Evolutionary conservation across 2,113 vertebrate genomes (phyloP).

Genomic region (Cepphus grylle): DNA sequence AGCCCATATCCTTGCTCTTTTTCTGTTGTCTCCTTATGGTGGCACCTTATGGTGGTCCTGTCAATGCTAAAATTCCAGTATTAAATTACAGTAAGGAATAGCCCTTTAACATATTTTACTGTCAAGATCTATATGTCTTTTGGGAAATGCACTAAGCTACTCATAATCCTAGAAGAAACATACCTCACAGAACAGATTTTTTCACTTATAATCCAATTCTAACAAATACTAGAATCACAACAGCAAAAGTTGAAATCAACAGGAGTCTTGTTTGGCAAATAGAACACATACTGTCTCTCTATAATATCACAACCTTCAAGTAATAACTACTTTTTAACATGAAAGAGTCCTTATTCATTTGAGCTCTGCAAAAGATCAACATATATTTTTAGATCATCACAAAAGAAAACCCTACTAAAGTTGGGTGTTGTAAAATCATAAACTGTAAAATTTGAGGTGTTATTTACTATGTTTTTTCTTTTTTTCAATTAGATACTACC

Average conservation of each 20-base stretch:
- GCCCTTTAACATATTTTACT: background rate
- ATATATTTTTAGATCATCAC: background rate
- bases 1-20: background rate
- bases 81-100: background rate
- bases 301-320: background rate
- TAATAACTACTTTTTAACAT: background rate
- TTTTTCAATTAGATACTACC: background rate
- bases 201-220: background rate
- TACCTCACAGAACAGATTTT: background rate
- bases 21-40: background rate
- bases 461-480: background rate
- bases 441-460: background rate
- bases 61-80: background rate
- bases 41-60: background rate
- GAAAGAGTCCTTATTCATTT: background rate
- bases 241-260: background rate
- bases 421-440: background rate
- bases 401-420: background rate
- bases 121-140: background rate
- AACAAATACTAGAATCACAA: background rate
- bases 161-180: background rate
- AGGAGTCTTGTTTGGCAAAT: background rate
- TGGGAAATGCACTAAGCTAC: background rate
- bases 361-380: background rate
- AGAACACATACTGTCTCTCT: background rate